Evolutionary conservation across 2,113 vertebrate species (phyloP), one percentile per base, ranked within the genome.

Genomic region (Xerus inauris): DNA sequence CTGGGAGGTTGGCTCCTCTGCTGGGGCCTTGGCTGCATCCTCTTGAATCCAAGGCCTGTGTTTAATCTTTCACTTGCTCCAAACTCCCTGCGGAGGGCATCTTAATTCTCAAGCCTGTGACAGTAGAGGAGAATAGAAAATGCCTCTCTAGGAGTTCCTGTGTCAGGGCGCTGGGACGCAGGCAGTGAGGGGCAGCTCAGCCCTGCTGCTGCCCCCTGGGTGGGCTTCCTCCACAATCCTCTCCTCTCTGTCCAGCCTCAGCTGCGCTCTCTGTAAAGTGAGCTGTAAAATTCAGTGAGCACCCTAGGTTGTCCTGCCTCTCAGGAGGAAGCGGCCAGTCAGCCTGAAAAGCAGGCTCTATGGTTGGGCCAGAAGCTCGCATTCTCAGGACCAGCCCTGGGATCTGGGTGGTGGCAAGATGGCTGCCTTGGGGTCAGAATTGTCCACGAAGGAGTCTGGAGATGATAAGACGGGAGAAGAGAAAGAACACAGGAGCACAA

Each of bases 151-250:
- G 57, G 67, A 26, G 17, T 11, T 14, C 0, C 49, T 49, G 26
- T 28, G n/a, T 26, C 6, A 0, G 5, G 38, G 40, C 0, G 0
- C 62, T 8, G 8, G 28, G n/a, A 40, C 3, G 1, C 38, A 1
- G n/a, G 16, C 30, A 5, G 24, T 0, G 59, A 9, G 24, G 8
- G 24, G 59, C 59, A 0, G 11, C 28, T 19, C 65, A 1, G 10
- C 1, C 24, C 20, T 8, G 13, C 11, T 3, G n/a, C n/a, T 1
- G n/a, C 9, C 22, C 35, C 35, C 40, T 24, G 1, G 0, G 30
- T 8, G 12, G 77, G 75, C 69, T 24, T 26, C 26, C 28, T 11
- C 16, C 32, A 3, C 3, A 24, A 57, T 8, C 8, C 45, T 38
- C 28, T 72, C 47, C 64, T 26, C n/a, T n/a, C 30, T 13, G n/a